These are phyloP conservation scores for Halcyon chelicuti DNA, from an alignment of 2,797 vertebrate genomes.

Conservation along the genomic window DNA sequence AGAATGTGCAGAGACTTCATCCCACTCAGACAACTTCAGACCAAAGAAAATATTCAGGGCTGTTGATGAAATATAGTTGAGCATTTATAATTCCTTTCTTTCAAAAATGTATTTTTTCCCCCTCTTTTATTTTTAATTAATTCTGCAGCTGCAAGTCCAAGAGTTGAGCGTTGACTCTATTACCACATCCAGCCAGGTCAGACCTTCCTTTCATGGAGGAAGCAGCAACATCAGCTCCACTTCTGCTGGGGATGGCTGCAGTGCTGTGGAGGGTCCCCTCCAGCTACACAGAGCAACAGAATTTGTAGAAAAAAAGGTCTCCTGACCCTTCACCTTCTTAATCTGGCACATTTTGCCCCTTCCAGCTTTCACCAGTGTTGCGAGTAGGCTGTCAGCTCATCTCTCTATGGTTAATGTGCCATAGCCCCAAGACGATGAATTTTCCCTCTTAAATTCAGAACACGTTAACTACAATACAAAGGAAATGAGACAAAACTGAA, in stretches of 20 bases:
- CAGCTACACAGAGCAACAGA: background rate
- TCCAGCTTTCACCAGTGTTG: fast-evolving
- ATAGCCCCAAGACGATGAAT: background rate
- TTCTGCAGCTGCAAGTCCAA: background rate
- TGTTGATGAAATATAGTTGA: background rate
- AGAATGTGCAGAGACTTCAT: background rate
- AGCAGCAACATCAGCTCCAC: background rate
- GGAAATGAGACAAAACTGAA: slow-evolving; percentile 24
- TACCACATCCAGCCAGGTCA: background rate
- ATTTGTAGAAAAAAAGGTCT: background rate
- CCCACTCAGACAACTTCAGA: background rate
- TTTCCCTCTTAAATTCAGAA: slow-evolving; percentile 13
- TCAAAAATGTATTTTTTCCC: fast-evolving
- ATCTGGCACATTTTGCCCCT: background rate
- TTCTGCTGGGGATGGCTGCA: background rate
- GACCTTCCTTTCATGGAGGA: background rate
- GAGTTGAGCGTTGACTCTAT: background rate
- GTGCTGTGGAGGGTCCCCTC: background rate
- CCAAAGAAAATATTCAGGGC: background rate
- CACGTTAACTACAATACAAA: slow-evolving; percentile 31
- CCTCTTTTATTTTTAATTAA: background rate
- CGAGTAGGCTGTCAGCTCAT: background rate
- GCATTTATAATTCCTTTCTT: background rate
- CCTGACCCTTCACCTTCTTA: background rate
- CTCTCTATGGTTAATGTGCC: background rate